Conservation (phyloP, 2,113 vertebrate genomes). For the Dipodomys spectabilis region DNA sequence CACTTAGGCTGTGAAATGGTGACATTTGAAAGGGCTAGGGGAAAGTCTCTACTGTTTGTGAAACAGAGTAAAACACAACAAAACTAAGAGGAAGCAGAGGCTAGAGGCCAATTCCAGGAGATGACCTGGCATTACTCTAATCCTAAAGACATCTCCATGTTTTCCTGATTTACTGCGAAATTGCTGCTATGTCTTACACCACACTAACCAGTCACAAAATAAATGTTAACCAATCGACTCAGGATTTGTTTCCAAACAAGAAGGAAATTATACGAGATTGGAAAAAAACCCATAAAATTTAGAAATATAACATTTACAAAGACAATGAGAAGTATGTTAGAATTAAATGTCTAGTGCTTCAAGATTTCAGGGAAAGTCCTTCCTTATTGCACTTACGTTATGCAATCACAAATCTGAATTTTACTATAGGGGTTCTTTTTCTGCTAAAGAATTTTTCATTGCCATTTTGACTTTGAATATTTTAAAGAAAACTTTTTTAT, state of each 20-base stretch:
- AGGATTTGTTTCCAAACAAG: neutral
- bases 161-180: neutral
- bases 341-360: neutral
- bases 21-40: neutral
- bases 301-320: neutral
- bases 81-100: neutral
- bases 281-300: neutral
- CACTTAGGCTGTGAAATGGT: neutral
- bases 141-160: neutral
- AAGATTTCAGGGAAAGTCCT: neutral
- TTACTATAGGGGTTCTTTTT: neutral
- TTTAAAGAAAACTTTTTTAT: neutral
- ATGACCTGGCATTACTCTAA: neutral
- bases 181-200: neutral
- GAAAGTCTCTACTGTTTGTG: neutral
- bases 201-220: neutral
- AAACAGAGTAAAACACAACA: neutral
- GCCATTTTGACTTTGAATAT: conserved; percentile 2
- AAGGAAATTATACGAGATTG: neutral
- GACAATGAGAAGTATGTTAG: neutral
- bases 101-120: neutral
- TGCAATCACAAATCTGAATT: neutral
- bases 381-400: neutral
- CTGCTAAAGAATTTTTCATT: neutral
- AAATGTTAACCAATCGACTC: neutral